Evolutionary conservation across 2,888 invertebrate genomes (phyloP).

Genomic region (Eremobia ochroleuca): DNA sequence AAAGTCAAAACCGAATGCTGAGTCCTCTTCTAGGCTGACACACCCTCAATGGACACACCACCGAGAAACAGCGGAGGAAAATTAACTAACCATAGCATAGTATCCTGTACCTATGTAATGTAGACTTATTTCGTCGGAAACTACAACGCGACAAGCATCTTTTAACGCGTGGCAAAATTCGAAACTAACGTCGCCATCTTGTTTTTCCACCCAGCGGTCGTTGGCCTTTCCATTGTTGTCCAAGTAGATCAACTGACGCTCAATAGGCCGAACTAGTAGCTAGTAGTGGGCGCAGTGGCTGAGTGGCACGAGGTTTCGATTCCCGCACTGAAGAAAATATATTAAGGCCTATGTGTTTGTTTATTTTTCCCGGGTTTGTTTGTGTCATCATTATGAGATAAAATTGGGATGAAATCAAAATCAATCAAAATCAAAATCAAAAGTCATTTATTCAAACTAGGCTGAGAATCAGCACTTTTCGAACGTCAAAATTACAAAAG

Average conservation of each 20-base stretch:
- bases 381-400: not conserved
- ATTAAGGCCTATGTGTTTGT: not conserved
- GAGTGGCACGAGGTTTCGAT: not conserved
- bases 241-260: conserved; percentile 18
- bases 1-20: not conserved
- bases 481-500: too few species aligned
- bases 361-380: not conserved
- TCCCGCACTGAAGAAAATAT: not conserved
- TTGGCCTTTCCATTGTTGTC: conserved; percentile 17
- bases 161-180: not conserved
- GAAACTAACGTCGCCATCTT: too few species aligned
- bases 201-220: conserved; percentile 12
- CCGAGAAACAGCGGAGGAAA: too few species aligned
- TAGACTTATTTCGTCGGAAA: not conserved
- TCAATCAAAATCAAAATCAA: too few species aligned
- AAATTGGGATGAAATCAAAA: too few species aligned
- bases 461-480: too few species aligned
- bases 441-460: too few species aligned
- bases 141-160: not conserved
- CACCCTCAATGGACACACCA: too few species aligned
- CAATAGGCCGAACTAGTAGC: not conserved
- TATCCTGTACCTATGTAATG: too few species aligned
- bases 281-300: not conserved
- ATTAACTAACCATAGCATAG: too few species aligned
- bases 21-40: not conserved